Evolutionary conservation across 2,797 vertebrate genomes (phyloP), one percentile per base, ranked within the genome.

Genomic region (Gymnopithys bicolor): DNA sequence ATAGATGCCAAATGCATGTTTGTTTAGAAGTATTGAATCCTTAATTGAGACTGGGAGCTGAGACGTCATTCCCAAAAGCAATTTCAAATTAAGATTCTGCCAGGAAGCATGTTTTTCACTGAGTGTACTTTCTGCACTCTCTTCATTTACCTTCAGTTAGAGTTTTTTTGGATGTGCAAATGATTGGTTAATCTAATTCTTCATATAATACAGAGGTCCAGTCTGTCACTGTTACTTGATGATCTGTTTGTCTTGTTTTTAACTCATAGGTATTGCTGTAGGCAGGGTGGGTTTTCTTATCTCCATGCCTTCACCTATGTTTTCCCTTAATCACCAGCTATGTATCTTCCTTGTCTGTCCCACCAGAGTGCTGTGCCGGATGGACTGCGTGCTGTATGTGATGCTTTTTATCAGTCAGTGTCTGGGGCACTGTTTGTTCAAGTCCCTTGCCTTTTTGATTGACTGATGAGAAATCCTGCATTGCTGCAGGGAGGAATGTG

Each of bases 11-110:
- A 94, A 81, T 71, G 51, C 8, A 19, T 76, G 27, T 93, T 95
- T 90, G 43, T 85, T 95, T 91, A 48, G 66, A 87, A 64, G n/a
- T 76, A 85, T 30, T 75, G 28, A 80, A 56, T 92, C 35, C 74
- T 71, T 49, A 85, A 84, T 67, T 18, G 77, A 75, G 58, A 46
- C 62, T 64, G 41, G 53, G 41, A 88, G 59, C 32, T 5, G 19
- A 75, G 27, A 51, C 80, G 79, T 89, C 81, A 83, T 87, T 95
- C 48, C 58, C 74, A 79, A 88, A 89, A 90, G n/a, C 45, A 75
- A 56, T 60, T 90, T 84, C 45, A 86, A 67, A 71, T 49, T 52
- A 68, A 88, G 45, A 73, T 70, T 49, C n/a, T 79, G 33, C 62
- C 43, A 64, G 12, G 9, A 83, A 86, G 19, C 19, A 8, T 53